phyloP scores from a whole-genome alignment of 92 coral and sea anemone species.

The Meandrina meandrites region DNA sequence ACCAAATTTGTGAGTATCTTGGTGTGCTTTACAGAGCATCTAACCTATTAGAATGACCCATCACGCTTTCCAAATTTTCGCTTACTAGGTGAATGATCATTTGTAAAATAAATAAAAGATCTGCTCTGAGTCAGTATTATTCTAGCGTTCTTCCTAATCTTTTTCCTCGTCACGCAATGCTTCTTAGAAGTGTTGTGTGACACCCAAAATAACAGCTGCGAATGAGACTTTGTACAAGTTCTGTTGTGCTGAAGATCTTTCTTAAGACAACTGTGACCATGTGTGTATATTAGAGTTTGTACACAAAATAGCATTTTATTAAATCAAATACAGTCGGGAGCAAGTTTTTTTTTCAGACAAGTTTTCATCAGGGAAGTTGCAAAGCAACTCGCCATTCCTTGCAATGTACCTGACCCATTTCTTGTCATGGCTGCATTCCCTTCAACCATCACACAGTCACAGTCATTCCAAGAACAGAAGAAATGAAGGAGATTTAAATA shows the following conservation, averaged over 20 bases:
- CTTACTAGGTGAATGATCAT: not conserved
- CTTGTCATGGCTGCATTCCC: not conserved
- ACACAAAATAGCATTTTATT: not conserved
- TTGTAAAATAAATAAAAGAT: slow-evolving; percentile 16
- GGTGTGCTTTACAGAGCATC: not conserved
- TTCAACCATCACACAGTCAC: not conserved
- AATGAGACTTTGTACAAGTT: not conserved
- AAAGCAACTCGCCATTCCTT: not conserved
- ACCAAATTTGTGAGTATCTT: not conserved
- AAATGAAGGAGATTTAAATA: not conserved
- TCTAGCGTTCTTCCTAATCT: not conserved
- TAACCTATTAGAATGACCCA: not conserved
- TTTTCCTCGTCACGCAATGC: not conserved
- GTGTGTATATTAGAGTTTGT: too few species aligned
- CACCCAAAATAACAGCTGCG: not conserved
- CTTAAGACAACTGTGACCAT: not conserved
- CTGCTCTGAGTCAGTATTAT: not conserved
- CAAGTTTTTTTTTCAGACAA: not conserved
- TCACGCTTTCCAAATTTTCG: not conserved
- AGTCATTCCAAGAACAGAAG: not conserved
- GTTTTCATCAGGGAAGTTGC: not conserved
- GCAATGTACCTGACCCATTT: not conserved
- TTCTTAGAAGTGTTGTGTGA: not conserved
- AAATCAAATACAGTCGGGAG: not conserved
- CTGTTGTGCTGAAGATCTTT: not conserved